These are phyloP conservation scores for Elephantulus edwardii DNA, from an alignment of 2,113 vertebrate genomes.

Conservation along the genomic window DNA sequence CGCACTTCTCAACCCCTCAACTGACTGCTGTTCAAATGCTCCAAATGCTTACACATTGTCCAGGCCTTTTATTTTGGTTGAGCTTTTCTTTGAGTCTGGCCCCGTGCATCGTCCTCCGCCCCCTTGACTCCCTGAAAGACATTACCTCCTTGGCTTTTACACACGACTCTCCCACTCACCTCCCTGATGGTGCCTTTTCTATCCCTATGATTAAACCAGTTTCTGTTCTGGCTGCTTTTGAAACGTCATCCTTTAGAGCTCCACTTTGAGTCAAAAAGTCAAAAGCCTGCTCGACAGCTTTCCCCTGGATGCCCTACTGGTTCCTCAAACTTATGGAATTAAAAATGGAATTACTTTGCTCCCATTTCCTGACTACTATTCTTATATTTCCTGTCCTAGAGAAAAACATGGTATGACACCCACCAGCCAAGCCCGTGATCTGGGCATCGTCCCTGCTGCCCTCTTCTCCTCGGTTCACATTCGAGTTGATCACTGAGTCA, in stretches of 20 bases:
- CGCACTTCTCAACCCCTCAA: background rate
- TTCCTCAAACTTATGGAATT: background rate
- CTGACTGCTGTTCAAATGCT: accelerated
- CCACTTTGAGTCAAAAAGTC: too few relatives aligned
- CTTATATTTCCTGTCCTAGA: background rate
- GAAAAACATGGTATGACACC: background rate
- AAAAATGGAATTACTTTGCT: background rate
- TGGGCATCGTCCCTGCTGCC: background rate
- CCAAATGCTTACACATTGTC: too few relatives aligned
- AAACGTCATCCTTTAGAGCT: background rate
- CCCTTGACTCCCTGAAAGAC: background rate
- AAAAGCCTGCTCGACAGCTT: background rate
- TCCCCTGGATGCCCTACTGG: background rate
- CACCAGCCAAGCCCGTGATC: background rate
- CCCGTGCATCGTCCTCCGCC: background rate
- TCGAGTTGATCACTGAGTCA: too few relatives aligned
- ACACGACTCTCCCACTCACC: background rate
- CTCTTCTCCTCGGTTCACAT: too few relatives aligned
- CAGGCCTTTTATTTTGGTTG: background rate
- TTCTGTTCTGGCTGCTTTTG: background rate
- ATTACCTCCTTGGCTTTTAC: background rate
- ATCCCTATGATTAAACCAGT: background rate
- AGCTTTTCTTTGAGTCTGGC: background rate
- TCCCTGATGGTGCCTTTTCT: background rate
- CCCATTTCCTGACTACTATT: background rate